Evolutionary conservation across 2,797 vertebrate genomes (phyloP).

Genomic region (Ptychadena robeensis): DNA sequence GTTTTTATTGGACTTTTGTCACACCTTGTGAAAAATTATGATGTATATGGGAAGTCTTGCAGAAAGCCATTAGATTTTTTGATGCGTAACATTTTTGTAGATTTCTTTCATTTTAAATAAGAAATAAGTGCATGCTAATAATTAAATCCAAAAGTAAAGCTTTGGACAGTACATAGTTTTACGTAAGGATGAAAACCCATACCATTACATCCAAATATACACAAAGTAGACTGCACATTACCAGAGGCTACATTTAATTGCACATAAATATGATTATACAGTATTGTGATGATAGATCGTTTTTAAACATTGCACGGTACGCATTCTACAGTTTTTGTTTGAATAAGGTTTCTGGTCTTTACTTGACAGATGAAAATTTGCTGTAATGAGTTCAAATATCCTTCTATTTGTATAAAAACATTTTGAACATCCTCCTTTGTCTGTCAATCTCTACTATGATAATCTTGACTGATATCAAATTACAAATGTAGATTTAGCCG

Average conservation of each 20-base stretch:
- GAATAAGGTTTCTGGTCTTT: conserved; percentile 10
- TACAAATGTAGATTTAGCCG: conserved; percentile 32
- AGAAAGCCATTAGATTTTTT: too few species aligned
- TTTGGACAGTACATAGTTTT: too few species aligned
- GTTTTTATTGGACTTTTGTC: too few species aligned
- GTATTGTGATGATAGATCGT: conserved; percentile 41
- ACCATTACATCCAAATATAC: conserved; percentile 2
- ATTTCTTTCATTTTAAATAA: too few species aligned
- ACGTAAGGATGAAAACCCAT: background rate
- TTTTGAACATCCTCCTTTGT: conserved; percentile 9
- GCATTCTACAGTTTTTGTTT: conserved; percentile 30
- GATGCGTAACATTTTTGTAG: too few species aligned
- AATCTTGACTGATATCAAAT: conserved; percentile 33
- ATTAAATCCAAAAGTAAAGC: too few species aligned
- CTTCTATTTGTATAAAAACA: conserved; percentile 16
- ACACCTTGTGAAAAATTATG: too few species aligned
- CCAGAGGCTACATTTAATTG: conserved; percentile 29
- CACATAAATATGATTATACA: conserved; percentile 15
- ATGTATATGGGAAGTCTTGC: too few species aligned
- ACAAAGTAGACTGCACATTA: conserved; percentile 1
- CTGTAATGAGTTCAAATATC: conserved; percentile 33
- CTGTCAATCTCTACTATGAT: conserved; percentile 15
- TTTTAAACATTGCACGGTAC: conserved; percentile 12
- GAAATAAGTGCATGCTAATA: too few species aligned
- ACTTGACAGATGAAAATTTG: conserved; percentile 38